Evolutionary conservation across 1,140 invertebrate species (phyloP).

Genomic region (Cydia strobilella): DNA sequence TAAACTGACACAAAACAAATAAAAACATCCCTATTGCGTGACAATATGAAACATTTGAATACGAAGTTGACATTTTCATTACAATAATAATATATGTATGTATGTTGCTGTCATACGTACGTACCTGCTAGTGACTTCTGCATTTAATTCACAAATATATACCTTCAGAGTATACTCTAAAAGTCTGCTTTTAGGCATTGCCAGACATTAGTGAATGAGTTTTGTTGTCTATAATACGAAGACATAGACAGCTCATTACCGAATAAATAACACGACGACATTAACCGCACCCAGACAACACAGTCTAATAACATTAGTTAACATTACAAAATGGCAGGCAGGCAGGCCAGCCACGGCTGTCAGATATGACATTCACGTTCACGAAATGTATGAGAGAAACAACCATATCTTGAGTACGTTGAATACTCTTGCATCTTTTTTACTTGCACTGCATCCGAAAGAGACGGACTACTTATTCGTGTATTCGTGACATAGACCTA

Average conservation of each 20-base stretch:
- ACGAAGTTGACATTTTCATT: neutral
- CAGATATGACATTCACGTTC: constrained; percentile 8
- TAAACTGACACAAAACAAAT: neutral
- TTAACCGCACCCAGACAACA: constrained; percentile 9
- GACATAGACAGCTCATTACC: neutral
- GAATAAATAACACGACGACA: constrained; percentile 5
- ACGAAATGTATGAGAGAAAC: constrained; percentile 23
- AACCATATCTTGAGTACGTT: neutral
- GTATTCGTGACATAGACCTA: no score
- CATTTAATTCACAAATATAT: constrained; percentile 15
- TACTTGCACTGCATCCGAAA: neutral
- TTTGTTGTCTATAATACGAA: neutral
- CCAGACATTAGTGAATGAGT: neutral
- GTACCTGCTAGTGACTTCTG: constrained; percentile 18
- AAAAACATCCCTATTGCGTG: neutral
- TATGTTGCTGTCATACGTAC: neutral
- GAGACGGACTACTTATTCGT: neutral
- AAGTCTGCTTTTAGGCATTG: neutral
- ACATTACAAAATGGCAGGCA: constrained; percentile 27
- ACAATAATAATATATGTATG: no score
- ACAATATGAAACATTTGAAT: neutral
- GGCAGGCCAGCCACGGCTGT: neutral
- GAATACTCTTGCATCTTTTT: constrained; percentile 4
- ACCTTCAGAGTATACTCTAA: neutral
- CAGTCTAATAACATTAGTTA: neutral